A percentile compares a stretch with the other conserved stretches of the same genome.
phyloP scores from a whole-genome alignment of 2,888 invertebrate species.

The Thera britannica region DNA sequence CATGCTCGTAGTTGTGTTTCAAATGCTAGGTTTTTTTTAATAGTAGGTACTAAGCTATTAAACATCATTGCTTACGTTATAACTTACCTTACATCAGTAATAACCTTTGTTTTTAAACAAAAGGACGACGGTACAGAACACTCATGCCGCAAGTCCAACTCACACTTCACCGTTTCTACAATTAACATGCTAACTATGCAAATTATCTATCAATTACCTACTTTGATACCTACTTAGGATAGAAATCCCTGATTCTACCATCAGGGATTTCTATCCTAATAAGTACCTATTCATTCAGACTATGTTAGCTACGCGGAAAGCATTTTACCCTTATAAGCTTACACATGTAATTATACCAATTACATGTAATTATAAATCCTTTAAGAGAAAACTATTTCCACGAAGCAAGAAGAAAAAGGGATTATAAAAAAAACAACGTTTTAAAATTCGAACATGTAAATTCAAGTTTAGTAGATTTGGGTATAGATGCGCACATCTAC shows the following conservation, averaged over 20 bases:
- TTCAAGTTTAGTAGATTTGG: too few relatives aligned
- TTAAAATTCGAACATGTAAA: too few relatives aligned
- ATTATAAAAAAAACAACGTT: not conserved
- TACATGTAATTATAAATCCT: slow-evolving; percentile 7
- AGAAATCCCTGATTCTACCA: too few relatives aligned
- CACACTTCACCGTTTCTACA: not conserved
- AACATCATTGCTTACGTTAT: too few relatives aligned
- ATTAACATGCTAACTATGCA: slow-evolving; percentile 4
- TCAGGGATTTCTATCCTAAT: slow-evolving; percentile 5
- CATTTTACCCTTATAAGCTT: slow-evolving; percentile 10
- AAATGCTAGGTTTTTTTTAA: too few relatives aligned
- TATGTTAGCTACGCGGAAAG: slow-evolving; percentile 9
- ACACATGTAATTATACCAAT: not conserved
- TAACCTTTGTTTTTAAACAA: too few relatives aligned
- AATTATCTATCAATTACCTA: slow-evolving; percentile 17
- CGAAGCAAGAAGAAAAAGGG: too few relatives aligned
- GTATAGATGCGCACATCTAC: too few relatives aligned
- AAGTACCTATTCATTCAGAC: not conserved
- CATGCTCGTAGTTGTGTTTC: too few relatives aligned
- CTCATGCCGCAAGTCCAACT: not conserved
- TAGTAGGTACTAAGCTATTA: too few relatives aligned
- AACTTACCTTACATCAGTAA: too few relatives aligned
- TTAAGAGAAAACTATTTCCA: slow-evolving; percentile 8
- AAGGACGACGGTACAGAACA: not conserved
- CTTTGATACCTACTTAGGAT: slow-evolving; percentile 23